These are phyloP conservation scores for Neelides folsomi DNA, from an alignment of 2,888 invertebrate genomes.

Conservation along the genomic window DNA sequence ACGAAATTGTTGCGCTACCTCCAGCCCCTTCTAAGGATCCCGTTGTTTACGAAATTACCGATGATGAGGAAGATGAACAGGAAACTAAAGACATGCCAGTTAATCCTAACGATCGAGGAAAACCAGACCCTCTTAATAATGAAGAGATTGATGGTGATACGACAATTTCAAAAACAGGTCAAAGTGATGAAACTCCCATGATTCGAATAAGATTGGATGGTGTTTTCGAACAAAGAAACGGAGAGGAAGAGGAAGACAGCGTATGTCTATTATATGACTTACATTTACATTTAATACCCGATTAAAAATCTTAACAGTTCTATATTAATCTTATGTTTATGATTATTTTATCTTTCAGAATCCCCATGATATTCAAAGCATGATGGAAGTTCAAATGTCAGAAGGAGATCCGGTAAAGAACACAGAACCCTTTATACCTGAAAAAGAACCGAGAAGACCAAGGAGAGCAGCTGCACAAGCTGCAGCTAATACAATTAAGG, in stretches of 20 bases:
- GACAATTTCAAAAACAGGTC: slow-evolving; percentile 23
- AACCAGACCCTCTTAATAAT: slow-evolving; percentile 27
- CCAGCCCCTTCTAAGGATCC: neutral
- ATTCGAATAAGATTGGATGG: slow-evolving; percentile 15
- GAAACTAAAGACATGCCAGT: slow-evolving; percentile 34
- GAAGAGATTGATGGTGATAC: slow-evolving; percentile 34
- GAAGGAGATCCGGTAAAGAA: slow-evolving; percentile 7
- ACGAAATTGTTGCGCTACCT: slow-evolving; percentile 20
- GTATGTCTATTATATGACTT: slow-evolving; percentile 1
- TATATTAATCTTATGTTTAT: neutral
- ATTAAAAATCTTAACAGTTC: neutral
- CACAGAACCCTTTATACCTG: slow-evolving; percentile 17
- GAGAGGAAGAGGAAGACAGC: slow-evolving; percentile 15
- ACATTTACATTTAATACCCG: neutral
- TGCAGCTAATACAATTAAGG: slow-evolving; percentile 29
- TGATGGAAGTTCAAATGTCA: slow-evolving; percentile 19
- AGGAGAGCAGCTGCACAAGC: slow-evolving; percentile 26
- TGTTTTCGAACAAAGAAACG: slow-evolving; percentile 15
- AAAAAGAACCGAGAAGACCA: slow-evolving; percentile 10
- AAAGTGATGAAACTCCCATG: slow-evolving; percentile 14
- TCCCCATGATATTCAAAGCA: slow-evolving; percentile 8
- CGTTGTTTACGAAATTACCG: neutral
- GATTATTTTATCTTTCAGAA: slow-evolving; percentile 3
- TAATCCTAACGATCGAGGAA: slow-evolving; percentile 10
- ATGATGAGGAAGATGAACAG: slow-evolving; percentile 34